These are phyloP conservation scores for Epiblema foenella DNA, from an alignment of 2,888 invertebrate genomes.

Conservation along the genomic window DNA sequence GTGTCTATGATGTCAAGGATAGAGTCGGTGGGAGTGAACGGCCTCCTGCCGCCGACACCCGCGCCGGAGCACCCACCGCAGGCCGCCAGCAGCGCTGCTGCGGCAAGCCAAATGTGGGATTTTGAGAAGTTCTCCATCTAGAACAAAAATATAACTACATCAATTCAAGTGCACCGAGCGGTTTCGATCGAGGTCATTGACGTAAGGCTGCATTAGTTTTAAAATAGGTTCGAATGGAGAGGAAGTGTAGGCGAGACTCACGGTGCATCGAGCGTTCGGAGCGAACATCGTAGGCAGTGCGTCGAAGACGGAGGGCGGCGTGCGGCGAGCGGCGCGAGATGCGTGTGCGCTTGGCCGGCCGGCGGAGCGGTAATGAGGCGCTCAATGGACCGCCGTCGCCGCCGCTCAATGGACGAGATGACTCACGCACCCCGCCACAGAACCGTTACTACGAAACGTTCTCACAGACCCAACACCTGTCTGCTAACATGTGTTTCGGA, in stretches of 20 bases:
- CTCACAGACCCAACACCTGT: slow-evolving; percentile 66
- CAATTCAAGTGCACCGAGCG: slow-evolving; percentile 44
- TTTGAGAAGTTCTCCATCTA: slow-evolving; percentile 78
- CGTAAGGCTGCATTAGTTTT: slow-evolving; percentile 56
- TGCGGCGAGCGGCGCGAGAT: slow-evolving; percentile 74
- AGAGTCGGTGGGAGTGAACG: slow-evolving; percentile 80
- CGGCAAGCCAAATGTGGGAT: slow-evolving; percentile 74
- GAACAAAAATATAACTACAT: slow-evolving; percentile 59
- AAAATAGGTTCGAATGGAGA: slow-evolving; percentile 55
- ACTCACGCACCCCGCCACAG: slow-evolving; percentile 80
- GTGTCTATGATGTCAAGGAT: slow-evolving; percentile 87
- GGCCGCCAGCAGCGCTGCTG: slow-evolving; percentile 71
- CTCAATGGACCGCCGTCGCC: slow-evolving; percentile 71
- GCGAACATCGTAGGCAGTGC: slow-evolving; percentile 75
- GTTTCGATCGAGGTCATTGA: slow-evolving; percentile 44
- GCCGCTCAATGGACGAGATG: slow-evolving; percentile 74
- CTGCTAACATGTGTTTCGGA: slow-evolving; percentile 63
- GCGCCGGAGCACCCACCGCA: slow-evolving; percentile 69
- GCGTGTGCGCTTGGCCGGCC: slow-evolving; percentile 83
- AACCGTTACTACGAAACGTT: slow-evolving; percentile 68
- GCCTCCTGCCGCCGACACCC: slow-evolving; percentile 73
- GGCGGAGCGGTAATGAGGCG: slow-evolving; percentile 82
- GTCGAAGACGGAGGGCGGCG: slow-evolving; percentile 55
- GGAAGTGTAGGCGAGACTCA: slow-evolving; percentile 80
- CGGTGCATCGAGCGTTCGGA: slow-evolving; percentile 74